Base-by-base conservation (phyloP, 2,113 vertebrate species). In the Caranx melampygus region DNA sequence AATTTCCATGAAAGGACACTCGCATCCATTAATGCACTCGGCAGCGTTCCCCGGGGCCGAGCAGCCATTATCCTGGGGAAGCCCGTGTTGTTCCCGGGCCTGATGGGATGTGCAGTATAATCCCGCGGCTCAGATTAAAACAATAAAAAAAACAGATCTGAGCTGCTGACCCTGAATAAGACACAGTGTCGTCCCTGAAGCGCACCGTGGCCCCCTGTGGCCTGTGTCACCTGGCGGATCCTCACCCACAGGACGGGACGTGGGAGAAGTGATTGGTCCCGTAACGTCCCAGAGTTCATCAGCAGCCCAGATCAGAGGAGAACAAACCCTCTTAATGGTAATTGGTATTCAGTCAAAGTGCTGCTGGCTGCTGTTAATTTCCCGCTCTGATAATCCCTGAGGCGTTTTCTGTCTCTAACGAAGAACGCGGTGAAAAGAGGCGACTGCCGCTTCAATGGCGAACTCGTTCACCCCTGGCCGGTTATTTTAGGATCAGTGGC, bases 401-500 rank as follows among this genome's bases (percentile, higher is more conserved):
- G 81, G 58, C 75, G 4, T 67, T 81, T 59, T 88, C 68, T 63
- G 59, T 58, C 72, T 82, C 37, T 59, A 26, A 63, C 42, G 45
- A 84, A 70, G 73, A 78, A 51, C 11, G 9, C 11, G 63, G 49
- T 10, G 63, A 70, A 72, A 87, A 55, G 75, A 79, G 75, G 60
- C 81, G 47, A 33, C 54, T 51, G 81, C 84, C 65, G 75, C 83
- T 76, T 69, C 79, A 59, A 2, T 61, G 26, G 44, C 58, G 18
- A 92, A 92, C 89, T 26, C 69, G 14, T 51, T 91, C 86, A 89
- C 79, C 87, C 65, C 13, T 26, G 2, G 1, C 0, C 18, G 79
- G 85, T 79, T 87, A 90, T 91, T 93, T 77, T 69, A 4, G 85
- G 89, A 78, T 85, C 73, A 73, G 82, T 60, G 20, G 83, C 85